Conservation (phyloP, 2,113 vertebrate genomes). For the Pelecanus crispus region DNA sequence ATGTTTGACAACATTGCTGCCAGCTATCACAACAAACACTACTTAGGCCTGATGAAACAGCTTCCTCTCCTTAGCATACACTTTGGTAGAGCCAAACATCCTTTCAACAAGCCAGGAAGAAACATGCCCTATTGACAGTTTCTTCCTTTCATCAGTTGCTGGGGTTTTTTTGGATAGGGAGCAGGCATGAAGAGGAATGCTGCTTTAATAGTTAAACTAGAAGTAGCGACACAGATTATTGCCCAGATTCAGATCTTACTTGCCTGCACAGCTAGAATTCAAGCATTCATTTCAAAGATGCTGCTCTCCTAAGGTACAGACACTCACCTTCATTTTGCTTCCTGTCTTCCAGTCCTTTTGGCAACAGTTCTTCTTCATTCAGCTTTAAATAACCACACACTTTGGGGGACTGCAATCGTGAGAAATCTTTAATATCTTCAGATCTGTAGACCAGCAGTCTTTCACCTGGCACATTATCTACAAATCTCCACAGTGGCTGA, state of each 20-base stretch:
- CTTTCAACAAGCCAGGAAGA: background rate
- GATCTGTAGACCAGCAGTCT: conserved; percentile 92
- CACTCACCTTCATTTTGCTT: conserved; percentile 51
- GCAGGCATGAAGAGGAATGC: background rate
- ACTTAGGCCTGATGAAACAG: background rate
- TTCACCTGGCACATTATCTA: conserved; percentile 76
- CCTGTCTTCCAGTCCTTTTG: conserved; percentile 59
- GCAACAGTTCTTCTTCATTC: conserved; percentile 72
- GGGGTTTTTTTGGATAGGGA: background rate
- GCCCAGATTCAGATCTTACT: background rate
- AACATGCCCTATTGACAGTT: background rate
- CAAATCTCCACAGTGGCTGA: conserved; percentile 92
- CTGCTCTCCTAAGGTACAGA: background rate
- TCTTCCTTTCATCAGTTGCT: background rate
- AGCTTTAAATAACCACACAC: conserved; percentile 90
- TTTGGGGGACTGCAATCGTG: conserved; percentile 87
- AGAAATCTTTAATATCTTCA: conserved; percentile 91
- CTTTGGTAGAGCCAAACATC: background rate
- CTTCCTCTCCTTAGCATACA: background rate
- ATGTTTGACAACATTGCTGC: background rate
- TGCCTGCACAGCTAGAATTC: background rate
- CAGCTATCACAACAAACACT: background rate
- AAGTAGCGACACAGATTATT: background rate
- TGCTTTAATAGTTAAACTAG: background rate
- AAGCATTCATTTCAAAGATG: background rate